Percentiles rank a stretch among this genome's conserved stretches.
phyloP scores from a whole-genome alignment of 2,888 invertebrate species.

The Maniola hyperantus region DNA sequence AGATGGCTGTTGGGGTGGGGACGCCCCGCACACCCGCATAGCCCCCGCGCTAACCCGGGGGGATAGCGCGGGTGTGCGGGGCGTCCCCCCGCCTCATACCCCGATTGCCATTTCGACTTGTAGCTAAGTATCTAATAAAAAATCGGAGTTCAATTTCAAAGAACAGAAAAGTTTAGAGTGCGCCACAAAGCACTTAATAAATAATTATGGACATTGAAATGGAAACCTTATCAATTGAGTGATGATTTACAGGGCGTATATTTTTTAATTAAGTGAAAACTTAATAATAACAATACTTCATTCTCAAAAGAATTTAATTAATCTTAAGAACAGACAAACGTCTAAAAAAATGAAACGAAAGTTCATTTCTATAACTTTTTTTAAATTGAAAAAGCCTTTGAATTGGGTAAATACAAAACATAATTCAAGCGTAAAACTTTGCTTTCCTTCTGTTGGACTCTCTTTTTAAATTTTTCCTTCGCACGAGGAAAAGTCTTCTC shows the following conservation, averaged over 20 bases:
- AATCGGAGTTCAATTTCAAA: too few relatives aligned
- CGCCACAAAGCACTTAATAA: not conserved
- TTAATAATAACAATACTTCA: constrained; percentile 18
- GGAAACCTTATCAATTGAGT: not conserved
- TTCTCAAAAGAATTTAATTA: constrained; percentile 34
- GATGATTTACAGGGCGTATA: too few relatives aligned
- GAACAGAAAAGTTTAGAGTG: too few relatives aligned
- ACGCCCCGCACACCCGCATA: too few relatives aligned
- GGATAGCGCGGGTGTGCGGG: too few relatives aligned
- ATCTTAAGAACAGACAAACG: constrained; percentile 24
- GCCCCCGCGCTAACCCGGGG: too few relatives aligned
- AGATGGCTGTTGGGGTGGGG: too few relatives aligned
- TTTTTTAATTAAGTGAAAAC: not conserved
- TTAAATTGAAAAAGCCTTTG: constrained; percentile 37
- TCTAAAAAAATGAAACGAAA: constrained; percentile 6
- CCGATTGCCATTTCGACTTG: too few relatives aligned
- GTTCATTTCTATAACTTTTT: constrained; percentile 36
- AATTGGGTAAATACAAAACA: constrained; percentile 28
- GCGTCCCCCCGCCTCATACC: too few relatives aligned
- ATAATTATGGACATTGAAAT: not conserved
- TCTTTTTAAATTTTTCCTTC: constrained; percentile 22
- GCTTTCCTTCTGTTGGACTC: constrained; percentile 9
- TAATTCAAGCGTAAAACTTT: constrained; percentile 16
- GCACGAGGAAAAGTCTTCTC: constrained; percentile 16
- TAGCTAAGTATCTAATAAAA: too few relatives aligned